These are phyloP conservation scores for Apaloderma vittatum DNA, from an alignment of 2,113 vertebrate genomes.

Conservation along the genomic window DNA sequence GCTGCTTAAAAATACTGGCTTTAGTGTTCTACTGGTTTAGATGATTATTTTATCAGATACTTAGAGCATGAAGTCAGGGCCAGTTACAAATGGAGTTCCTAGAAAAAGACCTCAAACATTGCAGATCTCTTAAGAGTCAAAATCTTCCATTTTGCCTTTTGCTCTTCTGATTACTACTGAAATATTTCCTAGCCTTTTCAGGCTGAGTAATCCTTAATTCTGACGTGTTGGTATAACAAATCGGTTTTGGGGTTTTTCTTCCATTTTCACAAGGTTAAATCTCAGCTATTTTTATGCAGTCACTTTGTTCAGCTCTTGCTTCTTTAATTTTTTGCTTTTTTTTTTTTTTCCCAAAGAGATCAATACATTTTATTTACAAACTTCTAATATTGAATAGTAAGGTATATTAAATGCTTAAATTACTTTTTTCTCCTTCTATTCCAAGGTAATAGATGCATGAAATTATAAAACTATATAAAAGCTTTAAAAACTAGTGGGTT, in stretches of 20 bases:
- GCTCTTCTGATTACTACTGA: neutral
- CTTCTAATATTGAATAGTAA: neutral
- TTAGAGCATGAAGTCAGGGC: neutral
- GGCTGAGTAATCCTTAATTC: neutral
- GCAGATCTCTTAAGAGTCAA: neutral
- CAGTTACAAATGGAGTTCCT: neutral
- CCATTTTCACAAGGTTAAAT: neutral
- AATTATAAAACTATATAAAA: neutral
- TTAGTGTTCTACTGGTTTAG: neutral
- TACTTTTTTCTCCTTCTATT: neutral
- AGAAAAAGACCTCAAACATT: neutral
- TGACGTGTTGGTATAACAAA: neutral
- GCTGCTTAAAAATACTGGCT: neutral
- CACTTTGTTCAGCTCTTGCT: neutral
- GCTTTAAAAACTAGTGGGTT: neutral
- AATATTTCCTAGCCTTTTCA: neutral
- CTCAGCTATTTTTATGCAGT: neutral
- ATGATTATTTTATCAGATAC: neutral
- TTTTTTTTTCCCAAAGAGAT: neutral
- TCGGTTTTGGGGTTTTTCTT: rapidly evolving
- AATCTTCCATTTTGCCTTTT: neutral
- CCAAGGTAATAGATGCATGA: neutral
- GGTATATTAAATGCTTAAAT: neutral
- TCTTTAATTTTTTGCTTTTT: neutral
- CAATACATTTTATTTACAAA: neutral